Base-by-base conservation (phyloP, 2,113 vertebrate species). In the Hippopotamus amphibius region DNA sequence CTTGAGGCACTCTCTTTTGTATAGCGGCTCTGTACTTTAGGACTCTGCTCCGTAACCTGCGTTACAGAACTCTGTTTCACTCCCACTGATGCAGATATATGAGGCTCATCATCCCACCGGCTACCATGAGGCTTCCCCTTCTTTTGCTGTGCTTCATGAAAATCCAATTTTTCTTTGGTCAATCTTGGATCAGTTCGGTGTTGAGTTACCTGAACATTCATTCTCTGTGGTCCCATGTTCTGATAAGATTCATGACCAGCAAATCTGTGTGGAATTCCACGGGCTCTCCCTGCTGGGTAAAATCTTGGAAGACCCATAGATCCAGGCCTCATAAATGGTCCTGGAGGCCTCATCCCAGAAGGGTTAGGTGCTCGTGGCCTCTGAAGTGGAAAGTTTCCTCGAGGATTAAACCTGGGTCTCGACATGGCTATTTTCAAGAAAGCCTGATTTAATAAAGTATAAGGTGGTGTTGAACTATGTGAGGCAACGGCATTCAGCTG, bases 1-100 rank as follows among this genome's bases (percentile, higher is more conserved):
- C 99, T 99, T 61, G 99, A 98, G n/a, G 99, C 99, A 13, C 99
- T 99, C 94, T 99, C 99, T 0, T 99, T 99, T 0, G 99, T 99
- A 95, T 99, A 99, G 30, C 99, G 99, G 66, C 97, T 98, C 69
- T 98, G 98, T 19, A 98, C 79, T 24, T 94, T 97, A 2, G 98
- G 89, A 9, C 59, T 98, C 93, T 97, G 98, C 79, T 98, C 98
- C 2, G 98, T 43, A 13, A 96, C 61, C 69, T 92, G 98, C 0
- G 97, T 28, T 0, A 98, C 0, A 65, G 92, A 77, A 3, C 98
- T 63, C 0, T 97, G 96, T 61, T 98, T 98, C 2, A 96, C 97
- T 86, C 83, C 97, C 1, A 93, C 12, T 0, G 97, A 53, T 41
- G 96, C 93, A 57, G 97, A n/a, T 0, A 98, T 8, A 85, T 98